phyloP scores from a whole-genome alignment of 2,113 vertebrate genomes.

The Balaeniceps rex region DNA sequence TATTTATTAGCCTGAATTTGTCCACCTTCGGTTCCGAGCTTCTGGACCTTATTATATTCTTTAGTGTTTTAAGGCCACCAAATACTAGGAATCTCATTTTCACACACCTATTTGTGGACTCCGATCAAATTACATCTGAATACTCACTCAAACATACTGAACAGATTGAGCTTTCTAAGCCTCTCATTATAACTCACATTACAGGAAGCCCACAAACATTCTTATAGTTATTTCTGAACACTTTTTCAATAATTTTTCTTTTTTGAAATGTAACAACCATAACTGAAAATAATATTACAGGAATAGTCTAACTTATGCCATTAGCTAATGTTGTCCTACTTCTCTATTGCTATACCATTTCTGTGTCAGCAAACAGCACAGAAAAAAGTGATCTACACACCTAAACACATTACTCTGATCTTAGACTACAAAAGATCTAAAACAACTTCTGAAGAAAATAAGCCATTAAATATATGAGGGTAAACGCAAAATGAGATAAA shows the following conservation, averaged over 20 bases:
- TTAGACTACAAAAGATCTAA: background rate
- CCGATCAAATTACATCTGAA: slow-evolving; percentile 11
- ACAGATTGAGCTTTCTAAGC: background rate
- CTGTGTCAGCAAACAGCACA: background rate
- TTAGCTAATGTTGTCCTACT: background rate
- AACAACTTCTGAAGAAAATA: background rate
- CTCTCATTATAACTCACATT: background rate
- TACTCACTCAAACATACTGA: background rate
- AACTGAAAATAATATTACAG: background rate
- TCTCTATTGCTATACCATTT: background rate
- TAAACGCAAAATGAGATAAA: background rate
- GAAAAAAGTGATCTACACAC: background rate
- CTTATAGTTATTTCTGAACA: background rate
- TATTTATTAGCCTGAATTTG: background rate
- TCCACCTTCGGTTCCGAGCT: background rate
- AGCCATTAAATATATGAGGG: background rate
- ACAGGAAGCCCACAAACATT: background rate
- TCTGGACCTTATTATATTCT: background rate
- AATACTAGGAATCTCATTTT: slow-evolving; percentile 3
- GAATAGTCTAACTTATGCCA: background rate
- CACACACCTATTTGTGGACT: background rate
- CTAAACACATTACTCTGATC: background rate
- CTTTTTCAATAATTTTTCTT: background rate
- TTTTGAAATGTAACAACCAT: background rate
- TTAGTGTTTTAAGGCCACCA: background rate